These are phyloP conservation scores for Otocyon megalotis DNA, from an alignment of 2,113 vertebrate species.

Conservation along the genomic window DNA sequence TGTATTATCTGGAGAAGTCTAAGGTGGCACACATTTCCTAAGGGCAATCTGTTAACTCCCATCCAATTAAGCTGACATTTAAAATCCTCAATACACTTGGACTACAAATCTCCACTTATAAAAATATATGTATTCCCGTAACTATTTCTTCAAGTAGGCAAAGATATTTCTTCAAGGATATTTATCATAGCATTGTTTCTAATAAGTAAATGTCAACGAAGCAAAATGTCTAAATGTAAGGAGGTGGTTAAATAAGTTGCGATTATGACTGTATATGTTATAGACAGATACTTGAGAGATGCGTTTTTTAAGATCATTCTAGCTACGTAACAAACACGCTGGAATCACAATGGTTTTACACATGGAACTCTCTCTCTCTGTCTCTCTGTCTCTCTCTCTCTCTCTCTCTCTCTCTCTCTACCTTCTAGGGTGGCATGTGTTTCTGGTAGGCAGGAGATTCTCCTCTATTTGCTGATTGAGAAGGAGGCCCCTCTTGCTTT, in stretches of 20 bases:
- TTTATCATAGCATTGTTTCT: neutral
- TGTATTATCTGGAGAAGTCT: neutral
- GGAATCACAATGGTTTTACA: accelerated
- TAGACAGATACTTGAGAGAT: neutral
- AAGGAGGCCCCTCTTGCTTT: accelerated
- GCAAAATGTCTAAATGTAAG: neutral
- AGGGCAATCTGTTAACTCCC: neutral
- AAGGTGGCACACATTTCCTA: neutral
- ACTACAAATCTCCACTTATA: neutral
- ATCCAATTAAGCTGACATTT: neutral
- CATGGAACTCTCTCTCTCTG: accelerated
- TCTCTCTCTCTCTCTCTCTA: neutral
- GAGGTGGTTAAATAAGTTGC: neutral
- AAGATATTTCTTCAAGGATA: neutral
- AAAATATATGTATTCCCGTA: neutral
- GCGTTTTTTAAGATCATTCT: accelerated
- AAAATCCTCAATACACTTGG: neutral
- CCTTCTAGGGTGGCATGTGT: accelerated
- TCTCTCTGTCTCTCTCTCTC: neutral
- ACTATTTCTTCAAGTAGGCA: neutral
- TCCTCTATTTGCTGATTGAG: neutral
- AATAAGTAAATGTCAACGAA: neutral
- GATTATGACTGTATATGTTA: accelerated
- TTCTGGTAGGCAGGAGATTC: neutral
- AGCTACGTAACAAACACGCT: neutral